phyloP scores from a whole-genome alignment of 1,140 invertebrate species.

The Drosophila orosa region DNA sequence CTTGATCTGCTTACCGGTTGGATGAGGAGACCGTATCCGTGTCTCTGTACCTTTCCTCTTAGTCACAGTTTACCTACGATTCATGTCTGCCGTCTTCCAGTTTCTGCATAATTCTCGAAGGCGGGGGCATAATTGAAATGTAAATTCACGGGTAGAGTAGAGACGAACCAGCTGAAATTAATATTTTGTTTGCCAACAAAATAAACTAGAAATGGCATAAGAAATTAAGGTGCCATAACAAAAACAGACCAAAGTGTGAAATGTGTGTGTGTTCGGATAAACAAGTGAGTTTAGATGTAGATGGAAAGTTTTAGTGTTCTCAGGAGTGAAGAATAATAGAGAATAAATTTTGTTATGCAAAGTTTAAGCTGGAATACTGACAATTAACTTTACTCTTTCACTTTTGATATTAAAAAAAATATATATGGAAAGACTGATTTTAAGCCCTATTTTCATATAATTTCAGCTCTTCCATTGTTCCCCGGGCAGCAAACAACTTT shows the following conservation, averaged over 20 bases:
- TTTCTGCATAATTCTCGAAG: conserved; percentile 30
- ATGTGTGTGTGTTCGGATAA: not conserved
- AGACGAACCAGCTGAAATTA: conserved; percentile 47
- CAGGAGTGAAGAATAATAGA: not conserved
- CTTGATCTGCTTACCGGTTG: conserved; percentile 2
- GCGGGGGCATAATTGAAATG: conserved; percentile 72
- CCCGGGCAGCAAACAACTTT: not conserved
- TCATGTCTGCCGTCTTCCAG: conserved; percentile 31
- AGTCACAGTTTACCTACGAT: conserved; percentile 23
- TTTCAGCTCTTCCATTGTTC: conserved; percentile 6
- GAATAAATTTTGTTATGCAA: not conserved
- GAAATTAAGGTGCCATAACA: conserved; percentile 27
- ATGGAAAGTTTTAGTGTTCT: not conserved
- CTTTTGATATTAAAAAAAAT: not conserved
- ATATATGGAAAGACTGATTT: too few species aligned
- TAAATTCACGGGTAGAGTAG: conserved; percentile 58
- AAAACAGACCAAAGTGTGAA: conserved; percentile 4
- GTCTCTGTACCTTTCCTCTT: conserved; percentile 18
- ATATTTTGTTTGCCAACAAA: conserved; percentile 55
- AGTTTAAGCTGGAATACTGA: too few species aligned
- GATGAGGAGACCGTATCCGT: conserved; percentile 19
- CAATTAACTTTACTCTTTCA: not conserved
- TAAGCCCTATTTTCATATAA: conserved; percentile 13
- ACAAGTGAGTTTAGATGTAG: not conserved
- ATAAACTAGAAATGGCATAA: conserved; percentile 45